Percentiles rank a stretch among this genome's conserved stretches.
phyloP scores from a whole-genome alignment of 2,888 invertebrate species.

The Peribatodes rhomboidaria region DNA sequence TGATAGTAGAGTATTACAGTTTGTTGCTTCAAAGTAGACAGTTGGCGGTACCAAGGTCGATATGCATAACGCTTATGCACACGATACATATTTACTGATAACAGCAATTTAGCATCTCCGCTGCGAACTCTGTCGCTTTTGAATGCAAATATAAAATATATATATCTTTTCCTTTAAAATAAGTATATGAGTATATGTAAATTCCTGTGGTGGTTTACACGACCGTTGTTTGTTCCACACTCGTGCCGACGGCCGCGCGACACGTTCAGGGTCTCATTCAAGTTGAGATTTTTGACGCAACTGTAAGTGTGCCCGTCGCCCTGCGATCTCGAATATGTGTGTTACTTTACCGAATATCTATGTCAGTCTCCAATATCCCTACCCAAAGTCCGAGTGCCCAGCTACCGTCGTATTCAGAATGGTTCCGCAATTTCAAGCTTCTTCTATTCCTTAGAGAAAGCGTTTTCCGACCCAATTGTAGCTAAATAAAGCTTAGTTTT shows the following conservation, averaged over 20 bases:
- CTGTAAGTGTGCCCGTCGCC: slow-evolving; percentile 85
- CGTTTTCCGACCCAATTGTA: slow-evolving; percentile 42
- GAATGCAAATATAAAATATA: slow-evolving; percentile 54
- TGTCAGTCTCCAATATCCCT: slow-evolving; percentile 69
- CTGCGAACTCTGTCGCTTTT: slow-evolving; percentile 71
- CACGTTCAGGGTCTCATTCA: slow-evolving; percentile 81
- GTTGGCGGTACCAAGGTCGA: slow-evolving; percentile 70
- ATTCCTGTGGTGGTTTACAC: slow-evolving; percentile 42
- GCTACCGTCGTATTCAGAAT: slow-evolving; percentile 74
- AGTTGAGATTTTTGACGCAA: slow-evolving; percentile 84
- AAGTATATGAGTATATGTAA: slow-evolving; percentile 5
- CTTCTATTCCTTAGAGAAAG: slow-evolving; percentile 57
- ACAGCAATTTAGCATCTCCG: slow-evolving; percentile 59
- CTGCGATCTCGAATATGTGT: slow-evolving; percentile 78
- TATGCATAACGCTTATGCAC: slow-evolving; percentile 75
- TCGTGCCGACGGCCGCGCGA: slow-evolving; percentile 77
- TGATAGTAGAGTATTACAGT: slow-evolving; percentile 64
- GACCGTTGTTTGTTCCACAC: slow-evolving; percentile 81
- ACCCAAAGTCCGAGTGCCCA: slow-evolving; percentile 73
- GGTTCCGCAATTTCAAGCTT: slow-evolving; percentile 62
- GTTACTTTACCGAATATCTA: slow-evolving; percentile 75
- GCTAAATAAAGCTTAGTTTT: slow-evolving; percentile 45
- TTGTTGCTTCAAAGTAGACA: slow-evolving; percentile 75
- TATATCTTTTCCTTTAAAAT: slow-evolving; percentile 51
- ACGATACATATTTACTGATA: slow-evolving; percentile 52